Evolutionary conservation across 2,888 invertebrate species (phyloP), one percentile per base, ranked within the genome.

Genomic region (Notocelia uddmanniana): DNA sequence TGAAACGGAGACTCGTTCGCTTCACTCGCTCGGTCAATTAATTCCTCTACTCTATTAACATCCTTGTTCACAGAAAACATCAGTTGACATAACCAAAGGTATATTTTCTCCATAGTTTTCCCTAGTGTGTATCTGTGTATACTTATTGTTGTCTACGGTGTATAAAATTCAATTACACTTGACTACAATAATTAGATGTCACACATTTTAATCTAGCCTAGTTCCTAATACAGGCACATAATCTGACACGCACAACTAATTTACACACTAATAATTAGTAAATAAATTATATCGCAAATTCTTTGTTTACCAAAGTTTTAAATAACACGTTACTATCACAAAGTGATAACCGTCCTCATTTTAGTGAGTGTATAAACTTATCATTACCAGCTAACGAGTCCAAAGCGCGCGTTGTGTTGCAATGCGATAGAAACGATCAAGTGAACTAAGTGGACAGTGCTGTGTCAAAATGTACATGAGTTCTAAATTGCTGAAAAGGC

Each of bases 391-490:
- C 34, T 60, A 60, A 48, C 60, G 26, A 66, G 70, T 54, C 66
- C 57, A 37, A 52, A 52, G 54, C 41, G 68, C 31, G 31, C 37
- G 72, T 74, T 72, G 74, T 74, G 73, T 72, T 58, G 73, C 37
- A 63, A 73, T 70, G 66, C n/a, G 21, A 34, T 26, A 64, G 21
- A 37, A 52, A 18, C 18, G 9, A 18, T 0, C 13, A 19, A 52
- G 48, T 54, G 21, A 10, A 10, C 31, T 19, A 19, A 59, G 66
- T 66, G 31, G 26, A 60, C 50, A 60, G 60, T 68, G 68, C 6
- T 21, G 68, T 74, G 71, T 50, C 50, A 83, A 79, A 79, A 92
- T 90, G 91, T 85, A 82, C 69, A 58, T 86, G 37, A 78, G 83
- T 71, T 80, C 79, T 58, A 76, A 79, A 77, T 77, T 80, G 57